Base-by-base conservation (phyloP, 2,113 vertebrate species). In the Zosterops borbonicus region DNA sequence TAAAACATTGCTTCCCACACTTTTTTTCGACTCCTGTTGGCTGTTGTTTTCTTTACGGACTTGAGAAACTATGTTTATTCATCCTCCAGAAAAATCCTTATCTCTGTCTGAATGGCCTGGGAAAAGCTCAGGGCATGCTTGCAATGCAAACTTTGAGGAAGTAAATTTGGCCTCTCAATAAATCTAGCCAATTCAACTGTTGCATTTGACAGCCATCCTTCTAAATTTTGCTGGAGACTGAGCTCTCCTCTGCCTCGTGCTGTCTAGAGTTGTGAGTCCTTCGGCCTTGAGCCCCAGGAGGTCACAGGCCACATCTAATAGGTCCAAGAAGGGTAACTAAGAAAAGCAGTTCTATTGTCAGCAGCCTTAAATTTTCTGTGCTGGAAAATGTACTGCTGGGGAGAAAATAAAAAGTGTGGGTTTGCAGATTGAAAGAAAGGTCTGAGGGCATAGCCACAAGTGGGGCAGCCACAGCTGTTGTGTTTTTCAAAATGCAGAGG, bases 111-210 rank as follows among this genome's bases (percentile, higher is more conserved):
- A 64, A 35, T 25, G 8, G 58, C 75, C 91, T 94, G 92, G 53
- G 82, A 95, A 87, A 85, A 84, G 74, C 75, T 85, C n/a, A 49
- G 82, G 53, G 53, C 58, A 83, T 0, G 11, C 53, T 58, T 77
- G 82, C 90, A 87, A 85, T 73, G 92, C 87, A 91, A 49, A 85
- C 67, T 73, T 85, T 59, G 79, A 88, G 85, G 92, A 90, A 95
- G 46, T 73, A 73, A 71, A 60, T 69, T 44, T 64, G 79, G 80
- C 79, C 96, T 94, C 62, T 85, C 53, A 58, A 56, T 65, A 56
- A 91, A 56, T 71, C 20, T n/a, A 56, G 59, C 33, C 65, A 82
- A 52, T 68, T 85, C 49, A 79, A 4, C 78, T 49, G 56, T 55
- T 0, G 0, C 0, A 0, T 87, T 67, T 82, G 37, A 89, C 74